These are phyloP conservation scores for Crotalus helleri DNA, from an alignment of 2,113 vertebrate genomes.

Conservation along the genomic window DNA sequence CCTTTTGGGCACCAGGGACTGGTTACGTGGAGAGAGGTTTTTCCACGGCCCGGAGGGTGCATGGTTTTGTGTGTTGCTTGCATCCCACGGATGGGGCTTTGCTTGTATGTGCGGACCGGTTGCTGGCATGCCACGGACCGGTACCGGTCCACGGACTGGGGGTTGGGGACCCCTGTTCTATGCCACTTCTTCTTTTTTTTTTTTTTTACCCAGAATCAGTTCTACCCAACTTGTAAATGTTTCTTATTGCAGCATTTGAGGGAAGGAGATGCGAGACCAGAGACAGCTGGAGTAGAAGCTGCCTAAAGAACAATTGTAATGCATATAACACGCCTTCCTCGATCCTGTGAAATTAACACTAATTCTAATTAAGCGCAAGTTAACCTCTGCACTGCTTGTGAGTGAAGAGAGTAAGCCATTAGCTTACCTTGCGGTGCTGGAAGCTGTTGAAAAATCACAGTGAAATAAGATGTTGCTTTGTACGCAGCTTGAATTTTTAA, in stretches of 20 bases:
- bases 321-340: background rate
- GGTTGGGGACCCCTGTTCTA: too few relatives aligned
- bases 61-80: too few relatives aligned
- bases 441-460: slow-evolving; percentile 48
- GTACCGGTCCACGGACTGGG: too few relatives aligned
- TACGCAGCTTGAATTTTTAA: slow-evolving; percentile 48
- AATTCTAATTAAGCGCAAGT: slow-evolving; percentile 58
- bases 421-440: slow-evolving; percentile 37
- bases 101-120: too few relatives aligned
- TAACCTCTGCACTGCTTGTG: slow-evolving; percentile 48
- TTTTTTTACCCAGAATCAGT: background rate
- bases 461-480: slow-evolving; percentile 29
- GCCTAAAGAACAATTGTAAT: background rate
- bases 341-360: slow-evolving; percentile 41
- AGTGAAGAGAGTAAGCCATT: slow-evolving; percentile 44
- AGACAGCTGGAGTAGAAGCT: background rate
- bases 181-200: background rate
- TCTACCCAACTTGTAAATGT: background rate
- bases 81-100: too few relatives aligned
- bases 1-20: too few relatives aligned
- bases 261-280: background rate
- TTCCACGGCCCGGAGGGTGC: too few relatives aligned
- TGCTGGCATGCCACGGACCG: too few relatives aligned
- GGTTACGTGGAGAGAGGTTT: too few relatives aligned
- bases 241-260: background rate